Percentiles rank a stretch among this genome's conserved stretches.
Evolutionary conservation across 1,140 invertebrate species (phyloP).

Genomic region (Stegodyphus dumicola): DNA sequence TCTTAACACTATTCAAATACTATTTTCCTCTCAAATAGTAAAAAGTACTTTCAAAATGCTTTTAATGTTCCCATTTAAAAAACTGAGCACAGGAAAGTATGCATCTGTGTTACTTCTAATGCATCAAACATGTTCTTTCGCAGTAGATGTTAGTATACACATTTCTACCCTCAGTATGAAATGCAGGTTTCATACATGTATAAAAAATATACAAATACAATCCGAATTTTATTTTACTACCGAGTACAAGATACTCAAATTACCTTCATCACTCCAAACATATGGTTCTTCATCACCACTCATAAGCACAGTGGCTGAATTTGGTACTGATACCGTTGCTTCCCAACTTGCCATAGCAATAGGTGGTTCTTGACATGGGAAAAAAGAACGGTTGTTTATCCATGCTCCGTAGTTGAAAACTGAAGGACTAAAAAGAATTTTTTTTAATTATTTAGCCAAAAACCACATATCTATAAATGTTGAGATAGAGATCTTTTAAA

Average conservation of each 20-base stretch:
- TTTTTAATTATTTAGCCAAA: neutral
- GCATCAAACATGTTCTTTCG: too few relatives aligned
- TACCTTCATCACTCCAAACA: constrained; percentile 6
- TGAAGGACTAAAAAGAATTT: constrained; percentile 62
- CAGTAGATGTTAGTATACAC: too few relatives aligned
- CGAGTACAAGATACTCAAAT: neutral
- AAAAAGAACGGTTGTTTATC: constrained; percentile 70
- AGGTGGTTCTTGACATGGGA: constrained; percentile 70
- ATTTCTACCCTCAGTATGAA: too few relatives aligned
- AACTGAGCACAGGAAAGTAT: too few relatives aligned
- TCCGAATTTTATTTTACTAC: neutral
- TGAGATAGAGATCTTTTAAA: neutral
- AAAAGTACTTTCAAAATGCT: too few relatives aligned
- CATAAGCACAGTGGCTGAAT: constrained; percentile 66
- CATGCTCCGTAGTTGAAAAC: constrained; percentile 69
- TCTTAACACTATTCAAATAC: too few relatives aligned
- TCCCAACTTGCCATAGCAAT: constrained; percentile 71
- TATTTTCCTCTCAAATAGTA: too few relatives aligned
- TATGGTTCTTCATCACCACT: constrained; percentile 67
- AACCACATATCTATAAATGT: neutral
- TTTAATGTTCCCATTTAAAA: too few relatives aligned
- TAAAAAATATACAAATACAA: too few relatives aligned
- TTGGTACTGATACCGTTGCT: constrained; percentile 65
- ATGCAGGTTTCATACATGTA: too few relatives aligned
- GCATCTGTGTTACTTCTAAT: too few relatives aligned